These are phyloP conservation scores for Heliconius melpomene DNA, from an alignment of 1,140 invertebrate species.

Conservation along the genomic window DNA sequence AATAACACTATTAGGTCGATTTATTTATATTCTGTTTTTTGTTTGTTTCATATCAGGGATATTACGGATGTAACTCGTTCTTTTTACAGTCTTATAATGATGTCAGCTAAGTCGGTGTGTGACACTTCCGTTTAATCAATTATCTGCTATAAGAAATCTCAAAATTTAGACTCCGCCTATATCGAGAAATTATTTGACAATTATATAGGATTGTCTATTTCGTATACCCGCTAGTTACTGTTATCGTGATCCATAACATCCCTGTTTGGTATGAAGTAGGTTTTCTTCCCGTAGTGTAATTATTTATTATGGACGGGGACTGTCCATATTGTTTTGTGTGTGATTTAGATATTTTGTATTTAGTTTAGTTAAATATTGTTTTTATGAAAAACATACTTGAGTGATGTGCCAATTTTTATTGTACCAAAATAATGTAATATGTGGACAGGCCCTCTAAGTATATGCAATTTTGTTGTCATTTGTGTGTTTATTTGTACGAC, in stretches of 20 bases:
- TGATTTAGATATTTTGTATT: background rate
- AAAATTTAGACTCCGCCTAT: no score
- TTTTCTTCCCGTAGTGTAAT: background rate
- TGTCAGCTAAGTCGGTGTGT: no score
- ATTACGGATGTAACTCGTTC: no score
- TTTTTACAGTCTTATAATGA: no score
- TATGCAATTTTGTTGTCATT: background rate
- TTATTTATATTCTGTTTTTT: background rate
- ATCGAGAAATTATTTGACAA: no score
- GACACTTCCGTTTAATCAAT: no score
- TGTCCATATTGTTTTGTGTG: constrained; percentile 5
- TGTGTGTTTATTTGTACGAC: constrained; percentile 11
- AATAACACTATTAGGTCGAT: background rate
- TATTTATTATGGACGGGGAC: background rate
- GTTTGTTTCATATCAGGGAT: background rate
- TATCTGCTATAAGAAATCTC: no score
- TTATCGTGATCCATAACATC: no score
- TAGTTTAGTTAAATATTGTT: background rate
- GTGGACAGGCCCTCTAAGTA: background rate
- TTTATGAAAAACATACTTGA: no score
- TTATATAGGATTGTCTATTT: no score
- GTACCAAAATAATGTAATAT: background rate
- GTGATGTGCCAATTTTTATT: background rate
- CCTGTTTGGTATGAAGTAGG: background rate
- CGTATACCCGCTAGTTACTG: no score